These are phyloP conservation scores for Gasteruption jaculator DNA, from an alignment of 2,888 invertebrate genomes.

Conservation along the genomic window DNA sequence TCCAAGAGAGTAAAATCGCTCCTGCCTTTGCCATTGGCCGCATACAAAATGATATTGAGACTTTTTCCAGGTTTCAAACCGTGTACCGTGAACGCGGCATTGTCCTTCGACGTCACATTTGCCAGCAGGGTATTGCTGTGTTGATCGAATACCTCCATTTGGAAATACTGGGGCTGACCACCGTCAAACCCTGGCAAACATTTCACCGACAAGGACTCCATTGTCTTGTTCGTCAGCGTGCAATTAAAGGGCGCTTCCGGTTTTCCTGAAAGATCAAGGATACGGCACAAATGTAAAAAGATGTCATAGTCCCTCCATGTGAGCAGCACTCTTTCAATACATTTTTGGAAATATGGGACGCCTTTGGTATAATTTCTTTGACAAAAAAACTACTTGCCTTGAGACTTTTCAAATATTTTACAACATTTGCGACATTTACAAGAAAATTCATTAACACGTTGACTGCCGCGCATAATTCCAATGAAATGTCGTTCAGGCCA, in stretches of 20 bases:
- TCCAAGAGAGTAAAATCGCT: constrained; percentile 70
- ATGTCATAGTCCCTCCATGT: too few relatives aligned
- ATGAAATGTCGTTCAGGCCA: too few relatives aligned
- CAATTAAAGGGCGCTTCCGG: constrained; percentile 78
- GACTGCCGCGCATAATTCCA: too few relatives aligned
- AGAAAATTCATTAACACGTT: too few relatives aligned
- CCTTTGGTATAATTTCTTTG: too few relatives aligned
- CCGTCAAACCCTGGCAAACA: constrained; percentile 75
- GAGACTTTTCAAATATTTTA: too few relatives aligned
- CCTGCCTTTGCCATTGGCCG: constrained; percentile 77
- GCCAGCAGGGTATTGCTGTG: constrained; percentile 61
- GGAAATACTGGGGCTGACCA: constrained; percentile 69
- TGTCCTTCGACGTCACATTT: constrained; percentile 65
- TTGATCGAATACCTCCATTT: constrained; percentile 70
- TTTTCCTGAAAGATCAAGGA: constrained; percentile 55
- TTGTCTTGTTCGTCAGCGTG: constrained; percentile 72
- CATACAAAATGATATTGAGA: constrained; percentile 74
- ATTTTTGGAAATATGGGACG: too few relatives aligned
- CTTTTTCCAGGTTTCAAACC: constrained; percentile 75
- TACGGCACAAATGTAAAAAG: too few relatives aligned
- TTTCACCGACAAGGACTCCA: constrained; percentile 69
- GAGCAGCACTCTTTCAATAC: too few relatives aligned
- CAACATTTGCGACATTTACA: too few relatives aligned
- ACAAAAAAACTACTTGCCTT: too few relatives aligned
- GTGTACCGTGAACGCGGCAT: constrained; percentile 70